These are phyloP conservation scores for Hypotaenidia philippensis DNA, from an alignment of 2,797 vertebrate species.

Conservation along the genomic window DNA sequence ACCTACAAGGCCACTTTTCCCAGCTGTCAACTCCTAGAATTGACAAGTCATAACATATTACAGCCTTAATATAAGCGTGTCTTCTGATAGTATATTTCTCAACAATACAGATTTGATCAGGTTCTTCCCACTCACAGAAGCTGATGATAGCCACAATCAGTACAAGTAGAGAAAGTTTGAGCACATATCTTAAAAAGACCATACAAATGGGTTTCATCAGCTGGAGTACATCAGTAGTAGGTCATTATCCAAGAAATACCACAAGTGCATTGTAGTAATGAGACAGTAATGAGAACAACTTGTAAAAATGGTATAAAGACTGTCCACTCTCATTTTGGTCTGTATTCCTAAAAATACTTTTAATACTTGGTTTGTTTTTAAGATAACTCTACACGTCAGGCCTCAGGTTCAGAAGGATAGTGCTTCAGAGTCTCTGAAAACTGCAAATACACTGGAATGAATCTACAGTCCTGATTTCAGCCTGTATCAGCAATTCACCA, in stretches of 20 bases:
- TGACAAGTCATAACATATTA: neutral
- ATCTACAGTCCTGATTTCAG: neutral
- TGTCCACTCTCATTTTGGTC: slow-evolving; percentile 12
- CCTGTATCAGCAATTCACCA: slow-evolving; percentile 14
- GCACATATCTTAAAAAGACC: neutral
- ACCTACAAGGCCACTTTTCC: neutral
- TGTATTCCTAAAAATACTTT: slow-evolving; percentile 22
- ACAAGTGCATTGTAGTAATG: neutral
- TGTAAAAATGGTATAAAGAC: slow-evolving; percentile 39
- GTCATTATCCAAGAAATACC: slow-evolving; percentile 54
- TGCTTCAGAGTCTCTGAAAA: slow-evolving; percentile 56
- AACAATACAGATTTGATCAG: neutral
- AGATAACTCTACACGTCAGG: neutral
- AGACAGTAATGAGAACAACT: slow-evolving; percentile 47
- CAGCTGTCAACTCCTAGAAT: neutral
- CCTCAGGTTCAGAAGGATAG: slow-evolving; percentile 23
- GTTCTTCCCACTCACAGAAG: neutral
- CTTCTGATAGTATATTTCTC: neutral
- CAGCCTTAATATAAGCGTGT: neutral
- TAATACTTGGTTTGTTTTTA: slow-evolving; percentile 1
- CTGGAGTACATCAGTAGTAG: slow-evolving; percentile 21
- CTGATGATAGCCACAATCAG: neutral
- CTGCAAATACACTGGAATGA: slow-evolving; percentile 9
- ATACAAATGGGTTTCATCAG: slow-evolving; percentile 56
- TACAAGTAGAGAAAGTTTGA: slow-evolving; percentile 35